Percentiles rank a stretch among this genome's conserved stretches.
Evolutionary conservation across 2,113 vertebrate genomes (phyloP).

Genomic region (Propithecus coquereli): DNA sequence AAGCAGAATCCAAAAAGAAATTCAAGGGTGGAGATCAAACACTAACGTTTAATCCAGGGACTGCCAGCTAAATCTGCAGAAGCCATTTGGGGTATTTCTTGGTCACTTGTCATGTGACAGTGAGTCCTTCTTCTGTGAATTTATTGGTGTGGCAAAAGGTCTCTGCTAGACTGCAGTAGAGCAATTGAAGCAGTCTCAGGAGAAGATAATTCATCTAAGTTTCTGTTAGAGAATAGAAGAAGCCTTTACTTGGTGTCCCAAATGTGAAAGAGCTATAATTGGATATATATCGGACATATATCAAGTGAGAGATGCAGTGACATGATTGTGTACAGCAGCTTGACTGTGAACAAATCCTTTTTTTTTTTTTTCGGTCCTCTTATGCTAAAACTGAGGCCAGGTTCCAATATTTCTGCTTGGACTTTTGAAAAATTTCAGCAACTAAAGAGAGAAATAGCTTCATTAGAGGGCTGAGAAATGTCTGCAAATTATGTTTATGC

Average conservation of each 20-base stretch:
- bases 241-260: background rate
- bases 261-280: slow-evolving; percentile 14
- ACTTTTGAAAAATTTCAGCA: slow-evolving; percentile 43
- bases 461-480: background rate
- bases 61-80: background rate
- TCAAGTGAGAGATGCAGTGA: background rate
- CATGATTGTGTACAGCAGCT: background rate
- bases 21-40: background rate
- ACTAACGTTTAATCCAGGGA: background rate
- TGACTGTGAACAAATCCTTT: background rate
- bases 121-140: background rate
- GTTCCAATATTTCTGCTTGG: background rate
- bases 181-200: background rate
- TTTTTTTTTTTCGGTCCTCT: background rate
- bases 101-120: background rate
- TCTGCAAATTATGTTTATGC: background rate
- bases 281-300: background rate
- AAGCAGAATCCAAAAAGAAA: slow-evolving; percentile 26
- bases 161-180: background rate
- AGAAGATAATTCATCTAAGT: background rate
- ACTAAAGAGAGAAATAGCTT: background rate
- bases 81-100: background rate
- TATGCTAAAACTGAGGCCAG: background rate
- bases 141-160: slow-evolving; percentile 9
- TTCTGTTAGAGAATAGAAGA: slow-evolving; percentile 1